Base-by-base conservation (phyloP, 92 coral and sea anemone species). In the Parazoanthus swiftii region DNA sequence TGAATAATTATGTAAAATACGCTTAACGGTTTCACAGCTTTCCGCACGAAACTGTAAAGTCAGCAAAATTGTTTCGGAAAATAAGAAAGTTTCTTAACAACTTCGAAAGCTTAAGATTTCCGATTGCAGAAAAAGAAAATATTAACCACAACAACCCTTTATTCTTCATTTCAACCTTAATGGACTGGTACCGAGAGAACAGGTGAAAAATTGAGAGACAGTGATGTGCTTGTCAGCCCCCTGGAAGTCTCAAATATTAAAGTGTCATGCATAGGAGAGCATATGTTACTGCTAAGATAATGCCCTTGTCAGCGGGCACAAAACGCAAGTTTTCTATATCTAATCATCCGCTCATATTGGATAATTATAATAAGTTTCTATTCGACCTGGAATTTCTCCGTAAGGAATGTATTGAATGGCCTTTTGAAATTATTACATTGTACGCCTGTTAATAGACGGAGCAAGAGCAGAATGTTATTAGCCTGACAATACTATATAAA, bases 291-390 rank as follows among this genome's bases (percentile, higher is more conserved):
- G 33, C 68, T 44, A 70, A 46, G 43, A 71, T 70, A 72, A 14
- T 33, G 63, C 59, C 38, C 65, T 6, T 72, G 79, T 8, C 87
- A 84, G 87, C 87, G 79, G 87, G 87, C 38, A 68, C 38, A 83
- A 38, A 48, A 44, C 59, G 77, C 77, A 20, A 18, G 25, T n/a
- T 56, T 70, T 73, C 43, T 26, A 71, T 71, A 84, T 29, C 21
- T 68, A 83, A 83, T 83, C 86, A 44, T 68, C 38, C 23, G 65
- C 54, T 70, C 77, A 44, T 20, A 25, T 29, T 70, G 68, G 78
- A 44, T 72, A 71, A 75, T 84, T 68, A 84, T 26, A 29, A 26
- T 33, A 71, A 73, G 43, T n/a, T 8, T 23, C 79, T 38, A 68
- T 44, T 43, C 66, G 21, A 72, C 33, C 42, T 36, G 29, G 77